A percentile compares a stretch with the other conserved stretches of the same genome.
phyloP scores from a whole-genome alignment of 1,140 invertebrate species.

The Drosophila orosa region DNA sequence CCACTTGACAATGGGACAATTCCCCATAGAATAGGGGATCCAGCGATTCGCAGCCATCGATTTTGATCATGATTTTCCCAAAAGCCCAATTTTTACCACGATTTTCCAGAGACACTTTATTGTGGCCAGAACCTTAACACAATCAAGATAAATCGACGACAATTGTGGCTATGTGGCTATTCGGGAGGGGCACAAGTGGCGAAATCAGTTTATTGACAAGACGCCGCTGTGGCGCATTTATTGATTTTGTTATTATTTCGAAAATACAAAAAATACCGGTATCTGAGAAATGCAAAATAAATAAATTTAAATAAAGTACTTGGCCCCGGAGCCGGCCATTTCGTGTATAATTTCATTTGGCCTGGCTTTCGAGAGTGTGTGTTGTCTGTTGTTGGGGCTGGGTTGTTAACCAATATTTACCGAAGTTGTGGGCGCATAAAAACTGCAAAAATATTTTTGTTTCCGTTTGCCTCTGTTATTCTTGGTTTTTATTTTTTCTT shows the following conservation, averaged over 20 bases:
- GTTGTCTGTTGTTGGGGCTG: conserved; percentile 8
- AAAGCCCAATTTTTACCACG: conserved; percentile 30
- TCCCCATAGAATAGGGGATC: conserved; percentile 5
- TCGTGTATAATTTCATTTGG: conserved; percentile 45
- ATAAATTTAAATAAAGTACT: conserved; percentile 56
- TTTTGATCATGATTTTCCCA: conserved; percentile 56
- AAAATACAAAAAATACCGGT: conserved; percentile 13
- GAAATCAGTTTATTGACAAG: conserved; percentile 67
- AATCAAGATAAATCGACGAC: conserved; percentile 79
- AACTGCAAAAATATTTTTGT: conserved; percentile 57
- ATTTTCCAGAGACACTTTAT: conserved; percentile 56
- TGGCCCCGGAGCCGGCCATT: conserved; percentile 19
- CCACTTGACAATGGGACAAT: conserved; percentile 42
- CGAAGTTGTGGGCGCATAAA: conserved; percentile 44
- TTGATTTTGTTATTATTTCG: conserved; percentile 78
- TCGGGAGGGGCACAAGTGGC: background rate
- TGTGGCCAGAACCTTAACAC: conserved; percentile 49
- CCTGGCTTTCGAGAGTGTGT: background rate
- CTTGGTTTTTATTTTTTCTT: conserved; percentile 22
- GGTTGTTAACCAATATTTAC: conserved; percentile 38
- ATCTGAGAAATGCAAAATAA: conserved; percentile 36
- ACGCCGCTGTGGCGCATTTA: conserved; percentile 67
- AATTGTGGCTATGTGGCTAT: conserved; percentile 62
- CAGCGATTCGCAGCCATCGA: conserved; percentile 35
- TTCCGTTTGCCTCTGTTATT: conserved; percentile 29